Evolutionary conservation across 2,888 invertebrate species (phyloP), one percentile per base, ranked within the genome.

Genomic region (Alloplasta piceator): DNA sequence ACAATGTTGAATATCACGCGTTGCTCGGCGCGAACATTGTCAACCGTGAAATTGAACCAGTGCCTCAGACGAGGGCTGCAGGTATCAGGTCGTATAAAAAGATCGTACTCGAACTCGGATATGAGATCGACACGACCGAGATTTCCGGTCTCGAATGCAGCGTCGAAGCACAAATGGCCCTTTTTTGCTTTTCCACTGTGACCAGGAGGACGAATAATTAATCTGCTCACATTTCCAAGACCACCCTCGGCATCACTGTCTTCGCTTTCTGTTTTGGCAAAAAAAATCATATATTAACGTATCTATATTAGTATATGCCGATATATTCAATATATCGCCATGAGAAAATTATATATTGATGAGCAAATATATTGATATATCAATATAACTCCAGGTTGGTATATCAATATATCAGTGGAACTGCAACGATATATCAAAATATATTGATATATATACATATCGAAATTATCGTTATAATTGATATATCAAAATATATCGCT

Each of bases 1-100:
- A 99, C 98, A 78, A 99, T 95, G 92, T 99, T 98, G 93, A 99
- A 98, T 87, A 99, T 96, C 3, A 99, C 98, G 85, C 98, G 95
- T 94, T 99, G 99, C 92, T 99, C 98, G 80, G 96, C 95, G 87
- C 96, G 96, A 0, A 97, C 97, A 91, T 99, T 99, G 92, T 98
- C 98, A 48, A 99, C 98, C 0, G 98, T 98, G 90, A 99, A 99
- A 93, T 99, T 98, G 93, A 98, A 99, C 99, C 99, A 99, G 86
- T 99, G 96, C 64, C 99, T 94, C 83, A 96, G 95, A 58, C 98
- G 94, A 0, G 98, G 98, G 91, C 98, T 97, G 92, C 98, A 98
- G 0, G 98, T 99, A 92, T 99, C 99, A 0, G 99, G 99, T 56
- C 99, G 94, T 73, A 99, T 95, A 92, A 96, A 99, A 67, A 99